Percentiles rank a stretch among this genome's conserved stretches.
Conservation (phyloP, 2,888 invertebrate genomes). For the Mimachlamys varia region DNA sequence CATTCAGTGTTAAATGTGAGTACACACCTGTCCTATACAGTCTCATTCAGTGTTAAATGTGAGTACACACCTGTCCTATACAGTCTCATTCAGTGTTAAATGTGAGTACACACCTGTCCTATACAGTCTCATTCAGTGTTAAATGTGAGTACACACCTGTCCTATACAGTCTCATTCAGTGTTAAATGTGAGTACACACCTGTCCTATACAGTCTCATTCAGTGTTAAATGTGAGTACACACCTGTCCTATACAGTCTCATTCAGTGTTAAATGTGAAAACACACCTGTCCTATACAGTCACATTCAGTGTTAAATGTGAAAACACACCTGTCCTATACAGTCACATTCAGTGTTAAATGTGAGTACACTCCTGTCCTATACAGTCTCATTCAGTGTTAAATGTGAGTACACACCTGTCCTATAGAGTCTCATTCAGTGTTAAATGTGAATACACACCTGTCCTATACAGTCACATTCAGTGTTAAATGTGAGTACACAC, state of each 20-base stretch:
- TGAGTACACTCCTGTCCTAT: neutral
- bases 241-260: neutral
- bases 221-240: neutral
- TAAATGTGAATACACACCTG: neutral
- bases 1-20: neutral
- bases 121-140: conserved; percentile 56
- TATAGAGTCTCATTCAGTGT: neutral
- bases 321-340: neutral
- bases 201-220: neutral
- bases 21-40: neutral
- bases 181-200: conserved; percentile 69
- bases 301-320: neutral
- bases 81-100: conserved; percentile 71
- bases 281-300: neutral
- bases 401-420: neutral
- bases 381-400: neutral
- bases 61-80: conserved; percentile 69
- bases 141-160: conserved; percentile 71
- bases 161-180: conserved; percentile 70
- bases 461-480: too few relatives aligned
- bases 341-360: neutral
- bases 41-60: conserved; percentile 70
- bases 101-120: conserved; percentile 53
- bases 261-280: neutral
- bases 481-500: too few relatives aligned